A percentile compares a stretch with the other conserved stretches of the same genome.
phyloP scores from a whole-genome alignment of 2,113 vertebrate species.

The Columbina picui region DNA sequence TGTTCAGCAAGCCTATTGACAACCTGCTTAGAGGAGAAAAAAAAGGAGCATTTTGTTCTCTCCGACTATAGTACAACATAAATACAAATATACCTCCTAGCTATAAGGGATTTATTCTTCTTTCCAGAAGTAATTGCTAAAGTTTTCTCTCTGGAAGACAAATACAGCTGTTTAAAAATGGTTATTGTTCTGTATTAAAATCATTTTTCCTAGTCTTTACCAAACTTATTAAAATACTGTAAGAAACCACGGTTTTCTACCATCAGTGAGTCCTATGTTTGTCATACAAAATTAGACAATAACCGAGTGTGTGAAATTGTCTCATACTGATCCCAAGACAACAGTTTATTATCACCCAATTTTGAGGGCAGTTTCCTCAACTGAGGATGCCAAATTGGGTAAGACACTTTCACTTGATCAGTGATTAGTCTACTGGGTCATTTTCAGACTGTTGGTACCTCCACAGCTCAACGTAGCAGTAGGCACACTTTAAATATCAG shows the following conservation, averaged over 20 bases:
- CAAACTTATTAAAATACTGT: background rate
- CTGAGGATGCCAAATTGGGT: rapidly evolving
- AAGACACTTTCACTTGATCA: background rate
- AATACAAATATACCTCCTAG: background rate
- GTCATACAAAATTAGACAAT: background rate
- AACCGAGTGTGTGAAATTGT: background rate
- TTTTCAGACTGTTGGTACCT: background rate
- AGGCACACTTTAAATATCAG: background rate
- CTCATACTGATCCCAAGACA: background rate
- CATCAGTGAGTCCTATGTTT: background rate
- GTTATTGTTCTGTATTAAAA: background rate
- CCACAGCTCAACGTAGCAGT: background rate
- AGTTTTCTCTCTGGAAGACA: background rate
- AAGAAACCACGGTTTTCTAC: background rate
- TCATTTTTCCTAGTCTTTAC: background rate
- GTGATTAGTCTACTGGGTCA: background rate
- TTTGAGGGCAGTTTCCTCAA: background rate
- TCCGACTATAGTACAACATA: background rate
- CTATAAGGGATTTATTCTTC: background rate
- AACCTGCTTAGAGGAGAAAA: background rate
- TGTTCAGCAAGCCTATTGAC: background rate
- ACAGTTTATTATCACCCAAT: background rate
- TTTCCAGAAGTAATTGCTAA: background rate
- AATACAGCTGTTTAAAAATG: background rate
- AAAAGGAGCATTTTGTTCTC: background rate